Evolutionary conservation across 2,113 vertebrate genomes (phyloP).

Genomic region (Gadus chalcogrammus): DNA sequence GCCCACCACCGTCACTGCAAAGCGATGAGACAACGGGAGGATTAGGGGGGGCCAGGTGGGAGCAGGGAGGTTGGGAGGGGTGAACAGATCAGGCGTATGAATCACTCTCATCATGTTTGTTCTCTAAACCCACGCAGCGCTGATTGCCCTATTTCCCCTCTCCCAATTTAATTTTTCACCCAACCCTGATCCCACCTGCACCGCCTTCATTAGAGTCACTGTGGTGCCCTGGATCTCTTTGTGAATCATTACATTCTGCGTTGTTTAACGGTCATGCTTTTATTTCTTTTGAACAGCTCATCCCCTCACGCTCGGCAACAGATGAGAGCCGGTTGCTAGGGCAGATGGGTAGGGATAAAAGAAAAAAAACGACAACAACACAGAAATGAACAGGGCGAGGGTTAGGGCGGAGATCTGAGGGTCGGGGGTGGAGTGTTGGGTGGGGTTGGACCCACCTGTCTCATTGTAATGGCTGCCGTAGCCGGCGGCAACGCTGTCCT

Average conservation of each 20-base stretch:
- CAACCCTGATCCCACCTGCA: conserved; percentile 24
- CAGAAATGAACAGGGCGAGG: conserved; percentile 45
- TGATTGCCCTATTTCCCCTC: conserved; percentile 62
- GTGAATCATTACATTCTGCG: too few species aligned
- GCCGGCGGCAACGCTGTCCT: conserved; percentile 54
- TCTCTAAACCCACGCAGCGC: conserved; percentile 55
- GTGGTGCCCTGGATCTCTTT: conserved; percentile 26
- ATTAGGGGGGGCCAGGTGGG: conserved; percentile 55
- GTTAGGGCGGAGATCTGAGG: conserved; percentile 9
- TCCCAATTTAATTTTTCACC: conserved; percentile 46
- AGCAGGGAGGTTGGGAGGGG: conserved; percentile 51
- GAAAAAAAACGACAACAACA: conserved; percentile 49
- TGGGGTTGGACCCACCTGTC: conserved; percentile 57
- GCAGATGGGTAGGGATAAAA: conserved; percentile 33
- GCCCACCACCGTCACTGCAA: conserved; percentile 74
- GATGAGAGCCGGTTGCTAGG: conserved; percentile 17
- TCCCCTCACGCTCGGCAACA: conserved; percentile 11
- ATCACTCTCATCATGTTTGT: conserved; percentile 63
- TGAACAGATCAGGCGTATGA: conserved; percentile 66
- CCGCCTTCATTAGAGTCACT: conserved; percentile 62
- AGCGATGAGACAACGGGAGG: conserved; percentile 51
- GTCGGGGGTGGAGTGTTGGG: too few species aligned
- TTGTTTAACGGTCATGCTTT: too few species aligned
- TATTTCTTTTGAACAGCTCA: conserved; percentile 49
- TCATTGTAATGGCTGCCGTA: conserved; percentile 71